Conservation (phyloP, 2,113 vertebrate species). For the Xerus inauris region DNA sequence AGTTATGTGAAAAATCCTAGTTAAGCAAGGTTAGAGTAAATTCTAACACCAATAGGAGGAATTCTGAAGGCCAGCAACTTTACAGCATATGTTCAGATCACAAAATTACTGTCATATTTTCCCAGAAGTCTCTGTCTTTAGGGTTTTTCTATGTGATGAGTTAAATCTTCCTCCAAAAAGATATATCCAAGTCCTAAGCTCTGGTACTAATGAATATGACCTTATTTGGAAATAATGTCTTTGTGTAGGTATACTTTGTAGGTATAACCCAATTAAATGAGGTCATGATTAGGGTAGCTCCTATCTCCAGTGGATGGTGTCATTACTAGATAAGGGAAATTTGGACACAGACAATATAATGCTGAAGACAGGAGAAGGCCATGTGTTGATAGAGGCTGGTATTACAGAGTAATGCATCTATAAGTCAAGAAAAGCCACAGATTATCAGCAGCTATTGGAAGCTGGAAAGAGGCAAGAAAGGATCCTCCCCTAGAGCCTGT, state of each 20-base stretch:
- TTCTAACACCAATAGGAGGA: neutral
- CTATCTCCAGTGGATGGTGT: neutral
- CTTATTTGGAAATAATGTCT: slow-evolving; percentile 4
- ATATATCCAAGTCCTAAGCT: neutral
- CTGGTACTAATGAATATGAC: neutral
- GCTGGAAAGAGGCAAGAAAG: neutral
- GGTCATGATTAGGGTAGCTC: neutral
- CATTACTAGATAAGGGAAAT: neutral
- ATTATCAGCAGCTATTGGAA: neutral
- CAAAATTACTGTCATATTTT: neutral
- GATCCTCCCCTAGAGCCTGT: neutral
- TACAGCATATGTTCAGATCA: neutral
- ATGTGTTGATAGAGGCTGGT: neutral
- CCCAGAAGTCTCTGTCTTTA: neutral
- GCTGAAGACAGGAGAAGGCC: neutral
- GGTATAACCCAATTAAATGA: neutral
- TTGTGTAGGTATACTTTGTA: neutral
- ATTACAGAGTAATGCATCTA: neutral
- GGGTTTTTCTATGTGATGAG: slow-evolving; percentile 3
- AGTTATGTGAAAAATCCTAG: neutral
- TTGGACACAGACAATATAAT: neutral
- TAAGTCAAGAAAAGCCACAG: neutral
- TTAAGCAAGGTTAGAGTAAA: neutral
- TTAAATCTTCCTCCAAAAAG: neutral
- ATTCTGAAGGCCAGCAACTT: neutral